These are phyloP conservation scores for Hyphantria cunea DNA, from an alignment of 1,140 invertebrate genomes.

Conservation along the genomic window DNA sequence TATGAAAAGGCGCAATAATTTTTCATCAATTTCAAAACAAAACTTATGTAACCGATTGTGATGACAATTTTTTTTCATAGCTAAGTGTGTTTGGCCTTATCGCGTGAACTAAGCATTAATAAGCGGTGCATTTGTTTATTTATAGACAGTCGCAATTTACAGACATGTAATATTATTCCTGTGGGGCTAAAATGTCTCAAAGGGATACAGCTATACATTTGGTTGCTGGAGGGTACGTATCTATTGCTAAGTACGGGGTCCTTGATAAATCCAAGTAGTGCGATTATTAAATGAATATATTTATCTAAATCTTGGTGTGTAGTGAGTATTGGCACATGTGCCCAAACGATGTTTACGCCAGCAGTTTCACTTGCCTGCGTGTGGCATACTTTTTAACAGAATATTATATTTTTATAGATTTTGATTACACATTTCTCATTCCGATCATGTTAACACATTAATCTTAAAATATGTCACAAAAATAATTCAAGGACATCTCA, in stretches of 20 bases:
- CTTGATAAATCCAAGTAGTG: conserved; percentile 1
- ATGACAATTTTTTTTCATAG: background rate
- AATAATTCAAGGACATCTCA: too few relatives aligned
- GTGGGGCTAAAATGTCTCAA: conserved; percentile 85
- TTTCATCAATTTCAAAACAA: conserved; percentile 19
- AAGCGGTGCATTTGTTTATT: conserved; percentile 78
- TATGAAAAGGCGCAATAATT: conserved; percentile 15
- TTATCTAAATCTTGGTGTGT: conserved; percentile 33
- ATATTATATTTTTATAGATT: background rate
- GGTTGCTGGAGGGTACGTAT: conserved; percentile 91
- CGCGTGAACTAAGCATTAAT: conserved; percentile 49
- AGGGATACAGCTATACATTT: conserved; percentile 93
- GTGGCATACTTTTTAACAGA: conserved; percentile 30
- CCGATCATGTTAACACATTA: too few relatives aligned
- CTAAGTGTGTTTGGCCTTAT: conserved; percentile 34
- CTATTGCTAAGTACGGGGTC: conserved; percentile 15
- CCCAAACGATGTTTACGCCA: conserved; percentile 42
- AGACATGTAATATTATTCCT: conserved; percentile 73
- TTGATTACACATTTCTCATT: background rate
- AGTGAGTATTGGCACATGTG: conserved; percentile 42
- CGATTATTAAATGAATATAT: background rate
- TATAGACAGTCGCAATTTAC: conserved; percentile 74
- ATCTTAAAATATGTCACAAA: too few relatives aligned
- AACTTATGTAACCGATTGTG: conserved; percentile 6
- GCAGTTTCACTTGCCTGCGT: conserved; percentile 38